Percentiles rank a stretch among this genome's conserved stretches.
Evolutionary conservation across 2,797 vertebrate species (phyloP).

Genomic region (Picus viridis): DNA sequence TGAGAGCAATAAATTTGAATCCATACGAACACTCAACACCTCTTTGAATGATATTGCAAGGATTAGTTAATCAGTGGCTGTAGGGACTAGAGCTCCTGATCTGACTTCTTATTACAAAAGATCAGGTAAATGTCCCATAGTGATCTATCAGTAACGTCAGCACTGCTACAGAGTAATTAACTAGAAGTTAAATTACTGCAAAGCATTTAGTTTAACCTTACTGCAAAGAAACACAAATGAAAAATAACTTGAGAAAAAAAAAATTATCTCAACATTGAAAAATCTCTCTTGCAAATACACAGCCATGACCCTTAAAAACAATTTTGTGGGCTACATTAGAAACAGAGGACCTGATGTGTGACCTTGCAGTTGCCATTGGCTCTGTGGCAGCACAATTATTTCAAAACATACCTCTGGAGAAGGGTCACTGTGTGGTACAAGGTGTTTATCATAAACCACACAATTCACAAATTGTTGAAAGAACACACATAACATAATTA

Average conservation of each 20-base stretch:
- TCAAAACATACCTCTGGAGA: background rate
- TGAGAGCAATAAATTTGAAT: background rate
- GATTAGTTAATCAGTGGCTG: background rate
- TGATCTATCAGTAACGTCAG: background rate
- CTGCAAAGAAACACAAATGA: background rate
- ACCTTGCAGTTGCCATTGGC: background rate
- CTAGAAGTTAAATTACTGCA: background rate
- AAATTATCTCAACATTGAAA: background rate
- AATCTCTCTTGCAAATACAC: background rate
- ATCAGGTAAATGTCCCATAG: background rate
- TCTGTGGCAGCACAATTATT: background rate
- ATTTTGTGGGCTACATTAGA: background rate
- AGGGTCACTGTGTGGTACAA: background rate
- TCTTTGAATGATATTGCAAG: background rate
- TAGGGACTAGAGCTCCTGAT: background rate
- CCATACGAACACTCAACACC: background rate
- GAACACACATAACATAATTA: background rate
- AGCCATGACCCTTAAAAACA: background rate
- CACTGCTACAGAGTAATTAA: background rate
- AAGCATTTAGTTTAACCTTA: background rate
- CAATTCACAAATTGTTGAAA: background rate
- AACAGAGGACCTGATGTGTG: background rate
- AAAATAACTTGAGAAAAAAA: background rate
- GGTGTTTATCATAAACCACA: background rate
- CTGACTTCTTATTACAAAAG: background rate